These are phyloP conservation scores for Rhabdophis nuchalis DNA, from an alignment of 2,797 vertebrate species.

Conservation along the genomic window DNA sequence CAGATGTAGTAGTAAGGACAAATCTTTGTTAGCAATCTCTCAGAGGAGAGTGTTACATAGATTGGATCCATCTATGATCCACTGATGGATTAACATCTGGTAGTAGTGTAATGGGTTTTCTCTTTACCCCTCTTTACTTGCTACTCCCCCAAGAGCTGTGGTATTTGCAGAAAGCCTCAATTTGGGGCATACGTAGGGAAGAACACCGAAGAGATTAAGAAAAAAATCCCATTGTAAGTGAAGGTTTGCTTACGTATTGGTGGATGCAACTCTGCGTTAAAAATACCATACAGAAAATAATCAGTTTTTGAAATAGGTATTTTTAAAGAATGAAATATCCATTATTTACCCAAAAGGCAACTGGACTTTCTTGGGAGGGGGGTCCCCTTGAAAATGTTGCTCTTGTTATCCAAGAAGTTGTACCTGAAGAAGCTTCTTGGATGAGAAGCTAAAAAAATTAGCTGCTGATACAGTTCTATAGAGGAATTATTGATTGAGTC, in stretches of 20 bases:
- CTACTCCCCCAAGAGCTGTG: not conserved
- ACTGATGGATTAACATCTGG: not conserved
- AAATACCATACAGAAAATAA: not conserved
- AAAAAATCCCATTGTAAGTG: not conserved
- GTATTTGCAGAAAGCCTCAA: not conserved
- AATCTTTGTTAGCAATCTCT: not conserved
- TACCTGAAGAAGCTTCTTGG: not conserved
- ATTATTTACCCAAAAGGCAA: not conserved
- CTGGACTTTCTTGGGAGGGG: not conserved
- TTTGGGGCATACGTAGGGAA: not conserved
- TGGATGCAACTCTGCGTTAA: not conserved
- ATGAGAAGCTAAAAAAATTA: not conserved
- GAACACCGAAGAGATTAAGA: not conserved
- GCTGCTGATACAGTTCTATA: too few relatives aligned
- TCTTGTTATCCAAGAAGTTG: not conserved
- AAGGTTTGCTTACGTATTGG: not conserved
- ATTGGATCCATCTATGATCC: not conserved
- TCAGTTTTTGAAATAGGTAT: not conserved
- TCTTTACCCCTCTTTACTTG: not conserved
- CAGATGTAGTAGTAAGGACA: not conserved
- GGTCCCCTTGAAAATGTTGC: not conserved
- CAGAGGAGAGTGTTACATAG: not conserved
- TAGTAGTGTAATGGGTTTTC: not conserved
- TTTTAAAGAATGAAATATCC: not conserved
- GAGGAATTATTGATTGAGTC: too few relatives aligned